Conservation (phyloP, 1,140 invertebrate genomes). For the Chelonus insularis region DNA sequence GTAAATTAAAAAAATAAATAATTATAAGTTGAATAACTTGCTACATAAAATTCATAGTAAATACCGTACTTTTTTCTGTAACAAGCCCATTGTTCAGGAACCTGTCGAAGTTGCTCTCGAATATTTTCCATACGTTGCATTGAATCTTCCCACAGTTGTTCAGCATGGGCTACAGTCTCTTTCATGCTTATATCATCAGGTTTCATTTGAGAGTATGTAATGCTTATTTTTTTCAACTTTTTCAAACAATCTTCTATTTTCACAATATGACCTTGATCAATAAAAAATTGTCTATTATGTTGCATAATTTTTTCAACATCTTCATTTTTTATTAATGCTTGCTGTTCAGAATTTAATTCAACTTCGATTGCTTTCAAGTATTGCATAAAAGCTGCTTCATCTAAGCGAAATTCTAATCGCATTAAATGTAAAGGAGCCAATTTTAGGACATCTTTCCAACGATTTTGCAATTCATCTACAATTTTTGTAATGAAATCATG, state of each 20-base stretch:
- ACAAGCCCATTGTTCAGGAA: conserved; percentile 86
- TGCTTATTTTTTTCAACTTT: conserved; percentile 72
- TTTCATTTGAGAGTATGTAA: conserved; percentile 68
- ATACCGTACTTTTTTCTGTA: conserved; percentile 74
- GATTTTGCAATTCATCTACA: conserved; percentile 71
- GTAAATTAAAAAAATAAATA: background rate
- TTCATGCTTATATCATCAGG: conserved; percentile 67
- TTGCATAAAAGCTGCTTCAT: conserved; percentile 82
- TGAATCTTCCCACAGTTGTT: conserved; percentile 74
- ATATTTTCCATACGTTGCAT: conserved; percentile 73
- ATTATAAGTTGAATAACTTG: no score
- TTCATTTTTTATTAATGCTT: conserved; percentile 83
- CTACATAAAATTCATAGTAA: background rate
- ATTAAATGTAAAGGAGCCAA: conserved; percentile 84
- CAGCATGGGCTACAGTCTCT: conserved; percentile 69
- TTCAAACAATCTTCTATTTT: conserved; percentile 76
- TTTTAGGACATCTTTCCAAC: conserved; percentile 78
- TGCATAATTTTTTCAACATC: conserved; percentile 76
- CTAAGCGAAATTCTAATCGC: conserved; percentile 84
- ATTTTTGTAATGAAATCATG: conserved; percentile 70
- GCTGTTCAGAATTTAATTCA: conserved; percentile 82
- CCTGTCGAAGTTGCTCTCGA: conserved; percentile 77
- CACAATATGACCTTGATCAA: conserved; percentile 68
- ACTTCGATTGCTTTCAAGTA: conserved; percentile 88
- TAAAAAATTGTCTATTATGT: conserved; percentile 78